A percentile compares a stretch with the other conserved stretches of the same genome.
Conservation (phyloP, 2,888 invertebrate genomes). For the Dolomedes plantarius region DNA sequence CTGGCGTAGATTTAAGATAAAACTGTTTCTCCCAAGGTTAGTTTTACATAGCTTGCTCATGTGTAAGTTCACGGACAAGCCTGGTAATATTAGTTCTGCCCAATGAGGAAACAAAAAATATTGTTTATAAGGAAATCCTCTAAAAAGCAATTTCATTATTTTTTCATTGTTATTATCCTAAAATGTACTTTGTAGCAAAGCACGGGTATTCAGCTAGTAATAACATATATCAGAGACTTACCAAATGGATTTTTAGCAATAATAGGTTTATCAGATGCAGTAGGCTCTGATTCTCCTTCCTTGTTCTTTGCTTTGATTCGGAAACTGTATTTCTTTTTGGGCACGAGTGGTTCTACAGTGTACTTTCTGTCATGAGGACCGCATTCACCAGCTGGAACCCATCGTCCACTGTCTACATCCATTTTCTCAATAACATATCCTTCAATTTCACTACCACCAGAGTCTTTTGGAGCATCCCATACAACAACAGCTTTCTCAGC, state of each 20-base stretch:
- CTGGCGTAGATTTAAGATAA: no score
- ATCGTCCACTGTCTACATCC: slow-evolving; percentile 95
- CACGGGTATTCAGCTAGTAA: no score
- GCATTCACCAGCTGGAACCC: slow-evolving; percentile 94
- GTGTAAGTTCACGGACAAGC: no score
- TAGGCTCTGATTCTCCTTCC: slow-evolving; percentile 96
- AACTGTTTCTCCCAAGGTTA: no score
- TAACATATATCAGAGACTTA: no score
- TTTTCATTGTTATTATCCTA: no score
- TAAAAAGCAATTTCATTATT: no score
- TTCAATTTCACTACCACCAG: slow-evolving; percentile 91
- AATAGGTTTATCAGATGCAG: slow-evolving; percentile 91
- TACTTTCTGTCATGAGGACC: slow-evolving; percentile 88
- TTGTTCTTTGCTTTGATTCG: slow-evolving; percentile 97
- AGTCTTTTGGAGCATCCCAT: slow-evolving; percentile 93
- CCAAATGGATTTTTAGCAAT: slow-evolving; percentile 94
- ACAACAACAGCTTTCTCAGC: slow-evolving; percentile 92
- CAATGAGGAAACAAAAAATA: no score
- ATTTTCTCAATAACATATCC: slow-evolving; percentile 95
- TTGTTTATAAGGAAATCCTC: no score
- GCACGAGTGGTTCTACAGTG: slow-evolving; percentile 91
- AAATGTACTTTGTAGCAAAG: no score
- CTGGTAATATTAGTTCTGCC: no score
- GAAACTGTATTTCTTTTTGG: slow-evolving; percentile 98
- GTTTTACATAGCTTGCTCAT: no score